These are phyloP conservation scores for Aphelinus atriplicis DNA, from an alignment of 1,140 invertebrate genomes.

Conservation along the genomic window DNA sequence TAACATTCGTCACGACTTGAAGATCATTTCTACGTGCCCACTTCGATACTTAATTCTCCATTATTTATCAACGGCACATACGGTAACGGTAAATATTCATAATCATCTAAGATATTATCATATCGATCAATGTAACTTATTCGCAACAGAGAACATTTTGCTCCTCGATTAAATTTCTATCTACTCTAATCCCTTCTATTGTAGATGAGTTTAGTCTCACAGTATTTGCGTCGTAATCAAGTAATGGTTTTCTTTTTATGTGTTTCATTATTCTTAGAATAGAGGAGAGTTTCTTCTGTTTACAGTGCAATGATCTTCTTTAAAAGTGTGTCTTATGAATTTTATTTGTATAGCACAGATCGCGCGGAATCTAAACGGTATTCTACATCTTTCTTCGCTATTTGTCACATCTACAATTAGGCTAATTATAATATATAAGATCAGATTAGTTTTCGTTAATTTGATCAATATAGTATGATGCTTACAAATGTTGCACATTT, in stretches of 20 bases:
- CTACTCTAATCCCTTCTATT: slow-evolving; percentile 34
- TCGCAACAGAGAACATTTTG: slow-evolving; percentile 26
- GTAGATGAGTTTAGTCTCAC: slow-evolving; percentile 9
- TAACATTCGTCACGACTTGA: slow-evolving; percentile 4
- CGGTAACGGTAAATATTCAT: slow-evolving; percentile 37
- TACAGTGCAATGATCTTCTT: not conserved
- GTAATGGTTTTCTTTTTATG: slow-evolving; percentile 6
- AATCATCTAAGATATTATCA: slow-evolving; percentile 22
- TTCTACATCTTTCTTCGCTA: not conserved
- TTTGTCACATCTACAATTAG: slow-evolving; percentile 18
- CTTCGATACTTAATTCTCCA: slow-evolving; percentile 16
- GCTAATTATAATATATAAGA: slow-evolving; percentile 8
- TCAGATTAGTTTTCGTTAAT: no score
- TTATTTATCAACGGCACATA: slow-evolving; percentile 37
- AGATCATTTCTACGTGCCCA: slow-evolving; percentile 3
- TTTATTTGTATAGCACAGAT: not conserved
- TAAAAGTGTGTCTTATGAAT: not conserved
- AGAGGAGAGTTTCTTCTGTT: slow-evolving; percentile 16
- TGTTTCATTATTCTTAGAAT: not conserved
- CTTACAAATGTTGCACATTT: slow-evolving; percentile 16
- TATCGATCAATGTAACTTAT: slow-evolving; percentile 29
- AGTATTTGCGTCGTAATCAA: slow-evolving; percentile 1
- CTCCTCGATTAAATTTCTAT: slow-evolving; percentile 20
- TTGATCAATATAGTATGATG: not conserved
- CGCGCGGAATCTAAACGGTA: slow-evolving; percentile 21